These are phyloP conservation scores for Cottus gobio DNA, from an alignment of 2,113 vertebrate genomes.

Conservation along the genomic window DNA sequence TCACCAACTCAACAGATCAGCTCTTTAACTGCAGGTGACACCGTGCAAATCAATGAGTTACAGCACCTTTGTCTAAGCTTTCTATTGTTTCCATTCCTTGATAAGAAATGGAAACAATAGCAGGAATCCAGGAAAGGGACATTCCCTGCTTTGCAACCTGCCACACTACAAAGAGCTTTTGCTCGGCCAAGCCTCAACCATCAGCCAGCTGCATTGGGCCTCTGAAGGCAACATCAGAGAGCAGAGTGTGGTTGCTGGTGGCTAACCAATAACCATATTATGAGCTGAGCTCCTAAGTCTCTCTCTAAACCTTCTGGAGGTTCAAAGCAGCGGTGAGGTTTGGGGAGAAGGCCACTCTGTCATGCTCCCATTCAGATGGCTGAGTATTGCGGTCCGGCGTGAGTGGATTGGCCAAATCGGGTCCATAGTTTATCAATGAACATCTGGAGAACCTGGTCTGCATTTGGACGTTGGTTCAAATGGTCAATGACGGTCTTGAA, in stretches of 20 bases:
- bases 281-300: slow-evolving; percentile 80
- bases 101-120: slow-evolving; percentile 38
- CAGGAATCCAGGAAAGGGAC: slow-evolving; percentile 55
- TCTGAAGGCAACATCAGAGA: slow-evolving; percentile 86
- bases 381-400: slow-evolving; percentile 64
- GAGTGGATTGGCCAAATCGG: slow-evolving; percentile 62
- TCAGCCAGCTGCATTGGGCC: slow-evolving; percentile 77
- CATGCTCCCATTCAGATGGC: slow-evolving; percentile 75
- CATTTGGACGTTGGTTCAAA: slow-evolving; percentile 64
- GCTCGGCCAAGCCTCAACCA: slow-evolving; percentile 70
- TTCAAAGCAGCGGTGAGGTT: slow-evolving; percentile 82
- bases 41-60: background rate
- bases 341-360: slow-evolving; percentile 75
- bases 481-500: slow-evolving; percentile 54
- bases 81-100: slow-evolving; percentile 26
- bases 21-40: slow-evolving; percentile 1
- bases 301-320: slow-evolving; percentile 78
- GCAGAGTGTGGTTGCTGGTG: slow-evolving; percentile 80
- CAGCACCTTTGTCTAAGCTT: slow-evolving; percentile 2
- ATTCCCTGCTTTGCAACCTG: slow-evolving; percentile 76
- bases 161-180: slow-evolving; percentile 78
- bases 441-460: slow-evolving; percentile 66
- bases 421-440: slow-evolving; percentile 77
- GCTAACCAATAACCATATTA: slow-evolving; percentile 86
- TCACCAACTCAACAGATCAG: background rate